Evolutionary conservation across 2,797 vertebrate genomes (phyloP).

Genomic region (Myotis vivesi): DNA sequence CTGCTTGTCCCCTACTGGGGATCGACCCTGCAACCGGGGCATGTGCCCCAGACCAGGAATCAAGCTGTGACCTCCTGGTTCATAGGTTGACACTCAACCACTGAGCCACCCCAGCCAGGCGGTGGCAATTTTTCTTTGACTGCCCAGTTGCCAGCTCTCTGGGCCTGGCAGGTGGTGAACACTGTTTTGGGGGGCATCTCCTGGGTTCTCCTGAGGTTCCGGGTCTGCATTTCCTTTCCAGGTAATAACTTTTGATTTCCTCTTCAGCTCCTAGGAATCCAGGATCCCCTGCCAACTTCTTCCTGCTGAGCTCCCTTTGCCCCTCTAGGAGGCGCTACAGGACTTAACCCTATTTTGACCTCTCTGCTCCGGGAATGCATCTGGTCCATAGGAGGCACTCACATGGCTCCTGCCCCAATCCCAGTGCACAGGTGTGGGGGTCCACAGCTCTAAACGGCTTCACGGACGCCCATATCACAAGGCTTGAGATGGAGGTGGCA

Average conservation of each 20-base stretch:
- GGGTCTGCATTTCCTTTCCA: neutral
- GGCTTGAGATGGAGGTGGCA: neutral
- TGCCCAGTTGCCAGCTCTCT: neutral
- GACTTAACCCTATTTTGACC: neutral
- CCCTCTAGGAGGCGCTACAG: neutral
- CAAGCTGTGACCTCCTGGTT: too few relatives aligned
- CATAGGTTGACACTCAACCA: too few relatives aligned
- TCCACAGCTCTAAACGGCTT: neutral
- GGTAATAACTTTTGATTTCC: neutral
- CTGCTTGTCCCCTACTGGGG: too few relatives aligned
- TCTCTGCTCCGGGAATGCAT: neutral
- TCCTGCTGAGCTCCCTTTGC: neutral
- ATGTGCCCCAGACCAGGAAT: too few relatives aligned
- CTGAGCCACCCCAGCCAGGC: too few relatives aligned
- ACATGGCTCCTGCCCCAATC: neutral
- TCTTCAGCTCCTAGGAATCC: neutral
- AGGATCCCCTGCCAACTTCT: neutral
- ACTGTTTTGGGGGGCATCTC: neutral
- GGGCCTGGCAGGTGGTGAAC: neutral
- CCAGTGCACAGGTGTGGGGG: neutral
- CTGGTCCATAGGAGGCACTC: neutral
- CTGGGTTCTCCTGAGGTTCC: neutral
- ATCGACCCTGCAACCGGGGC: too few relatives aligned
- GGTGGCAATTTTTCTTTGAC: neutral
- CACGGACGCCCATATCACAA: neutral